Conservation (phyloP, 1,140 invertebrate genomes). For the Drosophila arawakana region DNA sequence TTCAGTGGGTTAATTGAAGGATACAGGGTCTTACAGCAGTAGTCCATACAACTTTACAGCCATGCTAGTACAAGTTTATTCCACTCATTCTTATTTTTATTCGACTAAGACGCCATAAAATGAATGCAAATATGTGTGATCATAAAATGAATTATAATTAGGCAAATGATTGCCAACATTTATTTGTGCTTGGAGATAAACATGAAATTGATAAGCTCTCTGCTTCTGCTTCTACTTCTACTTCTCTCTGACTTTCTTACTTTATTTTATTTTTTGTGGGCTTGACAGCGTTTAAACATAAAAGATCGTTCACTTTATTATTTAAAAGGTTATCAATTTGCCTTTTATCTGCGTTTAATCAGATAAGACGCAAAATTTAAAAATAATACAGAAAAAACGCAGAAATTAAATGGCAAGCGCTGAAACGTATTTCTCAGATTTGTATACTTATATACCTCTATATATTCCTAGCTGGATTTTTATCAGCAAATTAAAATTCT, state of each 20-base stretch:
- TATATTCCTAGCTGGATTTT: not conserved
- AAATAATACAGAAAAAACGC: no score
- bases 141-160: conserved; percentile 67
- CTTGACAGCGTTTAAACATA: conserved; percentile 34
- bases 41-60: not conserved
- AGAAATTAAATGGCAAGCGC: conserved; percentile 31
- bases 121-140: conserved; percentile 48
- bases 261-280: not conserved
- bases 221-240: no score
- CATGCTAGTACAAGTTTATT: not conserved
- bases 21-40: not conserved
- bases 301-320: conserved; percentile 59
- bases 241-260: no score
- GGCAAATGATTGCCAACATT: conserved; percentile 59
- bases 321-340: conserved; percentile 73
- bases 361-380: conserved; percentile 24
- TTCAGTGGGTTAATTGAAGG: no score
- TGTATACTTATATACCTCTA: not conserved
- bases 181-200: conserved; percentile 62
- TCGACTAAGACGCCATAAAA: conserved; percentile 31
- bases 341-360: conserved; percentile 54
- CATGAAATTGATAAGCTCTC: conserved; percentile 39
- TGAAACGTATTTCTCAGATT: conserved; percentile 8
- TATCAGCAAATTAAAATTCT: conserved; percentile 12
- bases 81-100: not conserved